Base-by-base conservation (phyloP, 2,797 vertebrate species). In the Acridotheres tristis region DNA sequence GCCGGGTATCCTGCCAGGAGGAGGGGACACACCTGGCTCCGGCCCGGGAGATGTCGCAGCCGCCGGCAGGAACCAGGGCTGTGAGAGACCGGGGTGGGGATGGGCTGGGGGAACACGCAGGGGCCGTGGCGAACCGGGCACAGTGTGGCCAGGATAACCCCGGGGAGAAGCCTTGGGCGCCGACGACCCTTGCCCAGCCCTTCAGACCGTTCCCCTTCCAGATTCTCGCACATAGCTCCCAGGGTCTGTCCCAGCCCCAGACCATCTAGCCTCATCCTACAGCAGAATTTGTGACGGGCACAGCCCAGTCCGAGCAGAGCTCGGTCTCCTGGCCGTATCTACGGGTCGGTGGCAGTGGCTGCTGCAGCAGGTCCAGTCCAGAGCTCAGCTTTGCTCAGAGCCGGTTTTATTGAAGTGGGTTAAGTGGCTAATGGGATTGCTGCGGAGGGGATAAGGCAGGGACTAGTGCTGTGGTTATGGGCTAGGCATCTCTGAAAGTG, bases 371-470 rank as follows among this genome's bases (percentile, higher is more conserved):
- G 19, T 40, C 54, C 63, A 40, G 38, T 71, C 21, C 63, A 61
- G 55, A 66, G 50, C 40, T 75, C 19, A 54, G 48, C 75, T 89
- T 76, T 51, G 48, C 71, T 62, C 57, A 11, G 45, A 86, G 66
- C n/a, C 12, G 55, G 63, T 54, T 89, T 94, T 89, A 65, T 59
- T 55, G 16, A 73, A 90, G 47, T 19, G 57, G 92, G 38, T 83
- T 88, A 88, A 88, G 53, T 74, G 77, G 27, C 20, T 91, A 74
- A 95, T 61, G 85, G 76, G 73, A 75, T 95, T 85, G 74, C 69
- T 7, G 6, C 5, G 15, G 67, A 43, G 81, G 7, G 53, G 68
- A 51, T 72, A 59, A 76, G 80, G 81, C 73, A 12, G 80, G 58
- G 90, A 80, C 84, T 68, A 80, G 55, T 20, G 71, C 76, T 43